These are phyloP conservation scores for Aspidiotus destructor DNA, from an alignment of 2,888 invertebrate genomes.

Conservation along the genomic window DNA sequence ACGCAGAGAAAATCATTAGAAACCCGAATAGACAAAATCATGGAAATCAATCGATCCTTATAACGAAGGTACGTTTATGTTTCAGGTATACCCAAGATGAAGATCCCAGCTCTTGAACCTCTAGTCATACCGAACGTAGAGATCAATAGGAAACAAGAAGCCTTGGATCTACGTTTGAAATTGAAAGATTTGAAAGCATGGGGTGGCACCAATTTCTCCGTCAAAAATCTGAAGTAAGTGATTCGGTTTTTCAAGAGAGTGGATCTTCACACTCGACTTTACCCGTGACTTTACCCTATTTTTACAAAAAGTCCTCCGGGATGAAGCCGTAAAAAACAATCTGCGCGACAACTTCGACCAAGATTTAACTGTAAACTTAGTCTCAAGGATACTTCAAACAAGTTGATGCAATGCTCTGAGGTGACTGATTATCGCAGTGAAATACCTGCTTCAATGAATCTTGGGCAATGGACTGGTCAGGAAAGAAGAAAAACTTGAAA, in stretches of 20 bases:
- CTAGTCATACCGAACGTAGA: slow-evolving; percentile 60
- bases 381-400: too few relatives aligned
- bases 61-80: slow-evolving; percentile 15
- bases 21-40: too few relatives aligned
- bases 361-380: too few relatives aligned
- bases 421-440: too few relatives aligned
- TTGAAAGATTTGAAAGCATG: slow-evolving; percentile 64
- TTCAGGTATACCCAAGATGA: slow-evolving; percentile 61
- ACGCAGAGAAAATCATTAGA: too few relatives aligned
- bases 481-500: too few relatives aligned
- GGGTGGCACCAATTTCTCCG: slow-evolving; percentile 66
- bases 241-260: neutral
- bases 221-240: slow-evolving; percentile 61
- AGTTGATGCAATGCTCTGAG: too few relatives aligned
- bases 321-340: too few relatives aligned
- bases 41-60: too few relatives aligned
- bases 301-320: neutral
- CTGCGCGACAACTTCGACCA: too few relatives aligned
- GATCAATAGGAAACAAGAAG: slow-evolving; percentile 55
- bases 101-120: slow-evolving; percentile 67
- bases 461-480: too few relatives aligned
- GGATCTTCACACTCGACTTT: neutral
- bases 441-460: too few relatives aligned
- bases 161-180: slow-evolving; percentile 41
- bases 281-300: neutral